phyloP scores from a whole-genome alignment of 2,888 invertebrate species.

The Parapristionchus giblindavisi region DNA sequence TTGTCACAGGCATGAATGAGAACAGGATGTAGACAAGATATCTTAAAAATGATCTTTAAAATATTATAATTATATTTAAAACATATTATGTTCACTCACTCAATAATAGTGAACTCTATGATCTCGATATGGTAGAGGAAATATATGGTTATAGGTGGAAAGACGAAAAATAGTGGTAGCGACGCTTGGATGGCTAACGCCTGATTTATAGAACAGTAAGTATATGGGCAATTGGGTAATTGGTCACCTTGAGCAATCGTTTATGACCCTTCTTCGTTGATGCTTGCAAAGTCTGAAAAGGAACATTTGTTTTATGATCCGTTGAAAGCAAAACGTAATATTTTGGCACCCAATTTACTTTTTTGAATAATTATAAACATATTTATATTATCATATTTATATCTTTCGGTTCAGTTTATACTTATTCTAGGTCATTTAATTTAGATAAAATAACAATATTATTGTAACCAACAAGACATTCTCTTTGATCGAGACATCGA shows the following conservation, averaged over 20 bases:
- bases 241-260: background rate
- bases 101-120: slow-evolving; percentile 42
- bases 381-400: background rate
- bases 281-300: slow-evolving; percentile 8
- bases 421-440: no score
- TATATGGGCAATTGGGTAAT: background rate
- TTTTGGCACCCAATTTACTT: background rate
- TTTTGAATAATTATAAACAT: background rate
- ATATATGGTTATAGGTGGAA: slow-evolving; percentile 56
- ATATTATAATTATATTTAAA: background rate
- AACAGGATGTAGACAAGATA: slow-evolving; percentile 14
- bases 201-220: slow-evolving; percentile 17
- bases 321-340: background rate
- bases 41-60: background rate
- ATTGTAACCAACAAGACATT: slow-evolving; percentile 29
- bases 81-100: background rate
- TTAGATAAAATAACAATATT: no score
- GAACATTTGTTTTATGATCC: background rate
- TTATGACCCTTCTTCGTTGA: slow-evolving; percentile 20
- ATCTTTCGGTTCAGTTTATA: background rate
- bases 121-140: slow-evolving; percentile 54
- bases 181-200: slow-evolving; percentile 57
- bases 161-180: slow-evolving; percentile 54
- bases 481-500: slow-evolving; percentile 24
- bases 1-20: slow-evolving; percentile 46